These are phyloP conservation scores for Zaprionus davidi DNA, from an alignment of 1,140 invertebrate species.

Conservation along the genomic window DNA sequence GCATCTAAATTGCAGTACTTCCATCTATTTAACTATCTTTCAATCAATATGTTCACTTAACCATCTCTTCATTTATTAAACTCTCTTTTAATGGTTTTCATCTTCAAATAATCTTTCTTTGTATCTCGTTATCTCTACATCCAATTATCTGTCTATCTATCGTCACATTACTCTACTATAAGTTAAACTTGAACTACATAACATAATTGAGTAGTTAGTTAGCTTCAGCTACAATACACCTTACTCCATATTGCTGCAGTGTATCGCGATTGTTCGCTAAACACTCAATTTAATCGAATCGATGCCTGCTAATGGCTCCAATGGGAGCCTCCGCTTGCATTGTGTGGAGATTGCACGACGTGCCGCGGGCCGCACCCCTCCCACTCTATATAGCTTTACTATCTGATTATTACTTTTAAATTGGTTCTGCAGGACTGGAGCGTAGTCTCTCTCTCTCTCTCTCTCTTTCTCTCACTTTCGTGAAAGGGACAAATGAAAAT, in stretches of 20 bases:
- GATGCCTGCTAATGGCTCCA: not conserved
- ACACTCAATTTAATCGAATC: not conserved
- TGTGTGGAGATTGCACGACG: no score
- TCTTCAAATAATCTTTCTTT: no score
- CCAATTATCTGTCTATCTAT: no score
- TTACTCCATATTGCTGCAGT: not conserved
- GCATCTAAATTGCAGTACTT: no score
- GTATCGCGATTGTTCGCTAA: not conserved
- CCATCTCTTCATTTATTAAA: no score
- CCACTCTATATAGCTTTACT: not conserved
- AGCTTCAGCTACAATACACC: not conserved
- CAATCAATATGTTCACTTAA: no score
- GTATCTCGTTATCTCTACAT: no score
- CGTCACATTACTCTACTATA: no score
- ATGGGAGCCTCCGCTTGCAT: no score
- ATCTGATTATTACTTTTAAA: constrained; percentile 2
- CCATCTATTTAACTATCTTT: no score
- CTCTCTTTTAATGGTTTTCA: no score
- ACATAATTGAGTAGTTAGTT: not conserved
- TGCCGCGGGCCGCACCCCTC: not conserved
- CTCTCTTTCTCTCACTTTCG: constrained; percentile 16
- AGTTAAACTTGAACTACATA: not conserved
- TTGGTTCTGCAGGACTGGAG: not conserved
- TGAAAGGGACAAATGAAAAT: not conserved
- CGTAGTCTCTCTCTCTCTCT: not conserved